Base-by-base conservation (phyloP, 2,797 vertebrate species). In the Acridotheres tristis region DNA sequence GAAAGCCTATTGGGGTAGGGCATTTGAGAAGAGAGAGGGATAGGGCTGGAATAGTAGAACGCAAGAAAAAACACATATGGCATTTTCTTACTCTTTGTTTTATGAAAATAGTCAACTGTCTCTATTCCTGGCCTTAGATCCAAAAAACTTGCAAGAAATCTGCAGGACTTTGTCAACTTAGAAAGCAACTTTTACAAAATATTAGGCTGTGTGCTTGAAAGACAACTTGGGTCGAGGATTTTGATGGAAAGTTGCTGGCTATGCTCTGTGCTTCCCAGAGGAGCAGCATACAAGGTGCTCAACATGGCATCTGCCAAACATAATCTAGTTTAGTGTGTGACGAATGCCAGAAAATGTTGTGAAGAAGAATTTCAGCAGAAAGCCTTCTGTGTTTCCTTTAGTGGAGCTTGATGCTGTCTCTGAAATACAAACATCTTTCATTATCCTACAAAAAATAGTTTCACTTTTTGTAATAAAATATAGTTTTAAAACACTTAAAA, bases 391-490 rank as follows among this genome's bases (percentile, higher is more conserved):
- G 18, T 83, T 90, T 89, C 71, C 43, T 3, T 72, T 63, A 66
- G 69, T 68, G 61, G 53, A 57, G 57, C 62, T 90, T 88, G 84
- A 88, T 85, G 71, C 78, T 69, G 51, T 89, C 94, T 89, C 90
- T 88, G 90, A 94, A 93, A 91, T 95, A 95, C 87, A 96, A 95
- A 97, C 42, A 53, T 45, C 50, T 89, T 95, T 71, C 74, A 62
- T 85, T 91, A 74, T 10, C 51, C 74, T 97, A 96, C 84, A 90
- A 96, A 97, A 96, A 96, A 96, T 94, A 97, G 73, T 92, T 91
- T 85, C 43, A 54, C 48, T 62, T 93, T 90, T 88, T 10, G n/a
- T 96, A 94, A 68, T 82, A 97, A 97, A 97, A 96, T 95, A 96
- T 50, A 96, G 51, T 21, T 97, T 92, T 87, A 42, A 89, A 85